phyloP scores from a whole-genome alignment of 2,888 invertebrate genomes.

The Archaeoteleia sp. region DNA sequence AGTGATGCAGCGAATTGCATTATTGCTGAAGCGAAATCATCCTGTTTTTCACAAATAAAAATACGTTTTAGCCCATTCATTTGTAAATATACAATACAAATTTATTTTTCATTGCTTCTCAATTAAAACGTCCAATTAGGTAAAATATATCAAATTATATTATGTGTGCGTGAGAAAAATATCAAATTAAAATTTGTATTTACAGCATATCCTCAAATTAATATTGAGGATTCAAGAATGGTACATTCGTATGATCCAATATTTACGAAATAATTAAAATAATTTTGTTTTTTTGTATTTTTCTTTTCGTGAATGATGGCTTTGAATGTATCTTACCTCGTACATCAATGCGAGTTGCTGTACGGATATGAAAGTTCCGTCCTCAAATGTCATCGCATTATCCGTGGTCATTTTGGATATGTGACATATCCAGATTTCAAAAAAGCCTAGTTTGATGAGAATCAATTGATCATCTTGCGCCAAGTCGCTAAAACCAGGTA shows the following conservation, averaged over 20 bases:
- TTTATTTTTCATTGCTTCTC: neutral
- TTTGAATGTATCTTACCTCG: no score
- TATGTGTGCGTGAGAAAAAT: no score
- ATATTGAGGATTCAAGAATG: neutral
- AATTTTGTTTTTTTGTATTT: no score
- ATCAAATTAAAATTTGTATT: no score
- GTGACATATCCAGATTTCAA: constrained; percentile 95
- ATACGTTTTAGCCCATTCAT: no score
- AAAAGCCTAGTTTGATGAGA: constrained; percentile 96
- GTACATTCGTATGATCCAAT: neutral
- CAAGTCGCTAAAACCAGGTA: constrained; percentile 93
- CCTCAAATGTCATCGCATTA: constrained; percentile 89
- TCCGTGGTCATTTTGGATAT: constrained; percentile 87
- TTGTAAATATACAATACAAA: constrained; percentile 24
- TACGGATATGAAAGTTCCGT: constrained; percentile 88
- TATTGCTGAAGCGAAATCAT: constrained; percentile 87
- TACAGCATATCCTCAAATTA: no score
- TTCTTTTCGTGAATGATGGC: no score
- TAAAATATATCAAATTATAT: no score
- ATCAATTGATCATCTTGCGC: constrained; percentile 97
- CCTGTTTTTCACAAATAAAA: constrained; percentile 76
- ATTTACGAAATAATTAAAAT: constrained; percentile 3
- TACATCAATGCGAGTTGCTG: constrained; percentile 91
- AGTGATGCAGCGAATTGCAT: constrained; percentile 87
- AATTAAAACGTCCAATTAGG: neutral